Percentiles rank a stretch among this genome's conserved stretches.
phyloP scores from a whole-genome alignment of 2,888 invertebrate genomes.

The Drosophila pullipes region DNA sequence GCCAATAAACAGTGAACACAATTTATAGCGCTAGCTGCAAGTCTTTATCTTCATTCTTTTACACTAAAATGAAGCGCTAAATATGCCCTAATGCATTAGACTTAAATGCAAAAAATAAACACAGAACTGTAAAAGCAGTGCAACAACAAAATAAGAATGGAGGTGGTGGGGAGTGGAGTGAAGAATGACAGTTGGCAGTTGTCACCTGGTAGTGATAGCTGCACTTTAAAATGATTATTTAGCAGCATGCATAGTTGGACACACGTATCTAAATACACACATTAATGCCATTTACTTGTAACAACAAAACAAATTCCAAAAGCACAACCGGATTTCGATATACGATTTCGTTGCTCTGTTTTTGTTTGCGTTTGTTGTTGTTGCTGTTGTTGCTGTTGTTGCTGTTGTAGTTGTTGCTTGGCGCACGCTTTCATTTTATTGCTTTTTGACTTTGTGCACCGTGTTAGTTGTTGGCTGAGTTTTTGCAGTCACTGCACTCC shows the following conservation, averaged over 20 bases:
- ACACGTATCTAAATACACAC: conserved; percentile 32
- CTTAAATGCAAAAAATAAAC: neutral
- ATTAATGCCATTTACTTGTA: conserved; percentile 46
- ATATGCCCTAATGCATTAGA: neutral
- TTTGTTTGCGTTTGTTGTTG: conserved; percentile 30
- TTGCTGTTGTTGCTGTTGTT: conserved; percentile 25
- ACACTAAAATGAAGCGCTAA: neutral
- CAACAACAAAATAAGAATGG: neutral
- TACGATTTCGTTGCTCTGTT: conserved; percentile 53
- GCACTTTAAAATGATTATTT: conserved; percentile 36
- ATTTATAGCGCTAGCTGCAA: neutral
- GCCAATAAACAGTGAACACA: conserved; percentile 12
- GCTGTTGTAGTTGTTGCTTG: conserved; percentile 28
- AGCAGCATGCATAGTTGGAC: conserved; percentile 12
- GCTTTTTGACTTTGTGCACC: conserved; percentile 49
- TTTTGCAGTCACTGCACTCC: conserved; percentile 56
- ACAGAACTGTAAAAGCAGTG: neutral
- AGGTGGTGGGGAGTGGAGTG: neutral
- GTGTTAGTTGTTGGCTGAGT: conserved; percentile 35
- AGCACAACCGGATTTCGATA: conserved; percentile 66
- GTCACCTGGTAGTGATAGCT: conserved; percentile 8
- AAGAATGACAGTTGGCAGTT: neutral
- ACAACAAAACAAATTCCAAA: conserved; percentile 48
- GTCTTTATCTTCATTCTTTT: neutral
- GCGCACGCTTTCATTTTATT: conserved; percentile 62